Evolutionary conservation across 1,140 invertebrate genomes (phyloP).

Genomic region (Ips typographus): DNA sequence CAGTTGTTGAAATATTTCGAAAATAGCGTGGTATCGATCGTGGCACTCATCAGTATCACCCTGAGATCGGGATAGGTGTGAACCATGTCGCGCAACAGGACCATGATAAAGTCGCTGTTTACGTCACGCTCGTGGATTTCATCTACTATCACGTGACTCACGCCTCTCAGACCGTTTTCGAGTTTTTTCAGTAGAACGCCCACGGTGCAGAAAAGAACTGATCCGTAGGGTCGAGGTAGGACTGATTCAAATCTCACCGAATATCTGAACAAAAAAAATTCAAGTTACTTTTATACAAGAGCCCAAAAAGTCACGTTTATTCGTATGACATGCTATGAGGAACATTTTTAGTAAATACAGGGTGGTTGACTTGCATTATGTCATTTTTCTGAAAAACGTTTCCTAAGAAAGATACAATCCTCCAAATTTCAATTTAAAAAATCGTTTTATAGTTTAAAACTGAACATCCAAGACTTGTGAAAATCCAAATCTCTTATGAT

Average conservation of each 20-base stretch:
- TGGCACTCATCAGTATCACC: constrained; percentile 97
- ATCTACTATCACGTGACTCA: constrained; percentile 92
- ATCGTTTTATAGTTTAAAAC: too few relatives aligned
- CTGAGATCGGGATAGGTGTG: constrained; percentile 85
- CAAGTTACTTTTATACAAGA: background rate
- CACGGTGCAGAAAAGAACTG: constrained; percentile 93
- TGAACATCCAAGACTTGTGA: too few relatives aligned
- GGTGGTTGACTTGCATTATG: too few relatives aligned
- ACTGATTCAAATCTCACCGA: constrained; percentile 91
- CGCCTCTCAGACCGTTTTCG: constrained; percentile 80
- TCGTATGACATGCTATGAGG: too few relatives aligned
- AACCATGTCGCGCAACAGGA: constrained; percentile 90
- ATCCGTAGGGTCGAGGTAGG: constrained; percentile 87
- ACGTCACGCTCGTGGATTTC: constrained; percentile 98
- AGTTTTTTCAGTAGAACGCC: constrained; percentile 90
- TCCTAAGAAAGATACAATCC: too few relatives aligned
- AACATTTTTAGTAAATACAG: too few relatives aligned
- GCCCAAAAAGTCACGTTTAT: too few relatives aligned
- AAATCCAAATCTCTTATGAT: too few relatives aligned
- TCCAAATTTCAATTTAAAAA: too few relatives aligned
- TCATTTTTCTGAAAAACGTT: too few relatives aligned
- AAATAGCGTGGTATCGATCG: constrained; percentile 90
- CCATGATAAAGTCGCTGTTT: constrained; percentile 95
- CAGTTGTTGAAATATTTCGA: constrained; percentile 88
- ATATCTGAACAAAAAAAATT: constrained; percentile 65